Conservation (phyloP, 1,140 invertebrate species). For the Zophobas atratus region DNA sequence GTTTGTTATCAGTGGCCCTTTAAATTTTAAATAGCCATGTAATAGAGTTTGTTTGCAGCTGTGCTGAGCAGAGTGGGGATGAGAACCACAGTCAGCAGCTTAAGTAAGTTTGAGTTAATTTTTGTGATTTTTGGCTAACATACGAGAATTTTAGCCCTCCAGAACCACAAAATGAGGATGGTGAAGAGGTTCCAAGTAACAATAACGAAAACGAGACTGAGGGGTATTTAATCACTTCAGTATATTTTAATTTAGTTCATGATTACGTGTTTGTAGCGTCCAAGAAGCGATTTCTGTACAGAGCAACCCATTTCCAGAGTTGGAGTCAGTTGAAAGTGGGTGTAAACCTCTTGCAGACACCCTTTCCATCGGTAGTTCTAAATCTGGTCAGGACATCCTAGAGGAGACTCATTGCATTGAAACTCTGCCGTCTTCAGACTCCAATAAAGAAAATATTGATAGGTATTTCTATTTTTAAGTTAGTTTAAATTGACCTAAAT, state of each 20-base stretch:
- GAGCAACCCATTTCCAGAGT: no score
- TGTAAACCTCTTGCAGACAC: no score
- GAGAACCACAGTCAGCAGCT: background rate
- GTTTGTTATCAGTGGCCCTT: background rate
- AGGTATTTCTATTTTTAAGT: background rate
- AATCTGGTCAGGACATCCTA: background rate
- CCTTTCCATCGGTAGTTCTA: background rate
- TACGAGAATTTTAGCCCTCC: no score
- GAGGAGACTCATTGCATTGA: background rate
- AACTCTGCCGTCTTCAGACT: constrained; percentile 6
- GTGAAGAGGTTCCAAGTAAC: no score
- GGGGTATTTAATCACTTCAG: no score
- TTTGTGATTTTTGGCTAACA: background rate
- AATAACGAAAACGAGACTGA: no score
- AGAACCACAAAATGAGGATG: no score
- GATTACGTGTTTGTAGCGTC: no score
- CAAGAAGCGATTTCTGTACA: no score
- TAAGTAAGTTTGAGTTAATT: background rate
- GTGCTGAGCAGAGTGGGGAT: background rate
- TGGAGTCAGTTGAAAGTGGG: no score
- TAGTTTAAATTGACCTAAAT: background rate
- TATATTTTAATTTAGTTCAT: no score
- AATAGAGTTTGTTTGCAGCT: background rate
- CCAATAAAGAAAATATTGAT: constrained; percentile 10
- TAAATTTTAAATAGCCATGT: constrained; percentile 1